A percentile compares a stretch with the other conserved stretches of the same genome.
These are phyloP conservation scores for Monochamus saltuarius DNA, from an alignment of 1,140 invertebrate species.

Conservation along the genomic window DNA sequence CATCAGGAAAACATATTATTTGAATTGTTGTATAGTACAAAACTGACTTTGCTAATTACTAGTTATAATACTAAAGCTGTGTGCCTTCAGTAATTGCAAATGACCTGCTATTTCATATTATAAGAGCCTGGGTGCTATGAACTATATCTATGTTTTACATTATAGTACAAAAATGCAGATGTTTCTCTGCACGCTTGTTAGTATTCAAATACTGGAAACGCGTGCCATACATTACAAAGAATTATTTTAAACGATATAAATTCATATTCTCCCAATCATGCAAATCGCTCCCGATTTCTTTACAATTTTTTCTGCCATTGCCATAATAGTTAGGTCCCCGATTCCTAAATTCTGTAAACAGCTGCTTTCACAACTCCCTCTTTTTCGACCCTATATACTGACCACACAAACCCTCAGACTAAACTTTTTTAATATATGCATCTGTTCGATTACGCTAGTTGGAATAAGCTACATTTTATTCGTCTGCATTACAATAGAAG, in stretches of 20 bases:
- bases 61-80: constrained; percentile 52
- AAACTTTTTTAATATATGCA: constrained; percentile 44
- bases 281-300: constrained; percentile 41
- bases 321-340: constrained; percentile 28
- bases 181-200: constrained; percentile 12
- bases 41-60: constrained; percentile 53
- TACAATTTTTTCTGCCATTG: constrained; percentile 40
- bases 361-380: constrained; percentile 31
- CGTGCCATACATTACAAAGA: neutral
- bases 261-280: constrained; percentile 29
- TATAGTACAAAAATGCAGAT: constrained; percentile 36
- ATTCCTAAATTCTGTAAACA: constrained; percentile 47
- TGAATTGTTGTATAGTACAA: constrained; percentile 52
- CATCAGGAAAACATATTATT: constrained; percentile 38
- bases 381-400: constrained; percentile 28
- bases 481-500: too few species aligned
- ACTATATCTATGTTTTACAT: constrained; percentile 46
- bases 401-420: constrained; percentile 29
- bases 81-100: constrained; percentile 54
- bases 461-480: too few species aligned
- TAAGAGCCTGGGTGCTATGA: constrained; percentile 49
- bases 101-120: constrained; percentile 50
- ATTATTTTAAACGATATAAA: constrained; percentile 19
- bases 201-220: constrained; percentile 17
- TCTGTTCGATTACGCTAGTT: constrained; percentile 25